Conservation (phyloP, 2,797 vertebrate species). For the Eutrigla gurnardus region DNA sequence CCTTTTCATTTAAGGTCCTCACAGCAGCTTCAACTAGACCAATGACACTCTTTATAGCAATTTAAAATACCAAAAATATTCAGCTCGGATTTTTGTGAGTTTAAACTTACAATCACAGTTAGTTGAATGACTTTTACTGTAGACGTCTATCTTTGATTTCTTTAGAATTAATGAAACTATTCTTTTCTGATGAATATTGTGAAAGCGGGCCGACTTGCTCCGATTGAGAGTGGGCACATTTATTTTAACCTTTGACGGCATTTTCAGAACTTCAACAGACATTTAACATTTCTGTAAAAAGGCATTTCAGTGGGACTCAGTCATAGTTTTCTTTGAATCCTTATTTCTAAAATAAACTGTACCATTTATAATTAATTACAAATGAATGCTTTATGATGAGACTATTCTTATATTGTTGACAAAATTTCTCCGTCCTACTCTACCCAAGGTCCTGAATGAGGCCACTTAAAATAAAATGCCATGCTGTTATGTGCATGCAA, state of each 20-base stretch:
- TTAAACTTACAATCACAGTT: neutral
- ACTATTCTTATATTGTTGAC: too few relatives aligned
- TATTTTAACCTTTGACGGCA: neutral
- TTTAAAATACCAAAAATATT: neutral
- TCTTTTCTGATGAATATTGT: neutral
- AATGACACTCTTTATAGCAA: neutral
- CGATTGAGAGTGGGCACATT: neutral
- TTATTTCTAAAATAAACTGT: too few relatives aligned
- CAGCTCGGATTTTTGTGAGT: too few relatives aligned
- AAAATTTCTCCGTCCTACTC: too few relatives aligned
- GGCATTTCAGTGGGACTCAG: too few relatives aligned
- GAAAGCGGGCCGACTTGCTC: neutral
- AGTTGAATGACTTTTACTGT: neutral
- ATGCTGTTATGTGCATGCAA: too few relatives aligned
- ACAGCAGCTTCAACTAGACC: neutral
- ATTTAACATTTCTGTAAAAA: too few relatives aligned
- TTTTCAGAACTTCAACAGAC: neutral
- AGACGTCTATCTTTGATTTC: neutral
- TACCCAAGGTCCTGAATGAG: too few relatives aligned
- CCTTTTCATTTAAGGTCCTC: neutral
- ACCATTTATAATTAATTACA: too few relatives aligned
- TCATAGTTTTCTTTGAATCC: neutral
- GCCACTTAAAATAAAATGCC: too few relatives aligned
- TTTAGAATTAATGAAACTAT: neutral
- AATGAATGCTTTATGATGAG: too few relatives aligned